A percentile compares a stretch with the other conserved stretches of the same genome.
Conservation (phyloP, 1,140 invertebrate genomes). For the Campoletis sonorensis region DNA sequence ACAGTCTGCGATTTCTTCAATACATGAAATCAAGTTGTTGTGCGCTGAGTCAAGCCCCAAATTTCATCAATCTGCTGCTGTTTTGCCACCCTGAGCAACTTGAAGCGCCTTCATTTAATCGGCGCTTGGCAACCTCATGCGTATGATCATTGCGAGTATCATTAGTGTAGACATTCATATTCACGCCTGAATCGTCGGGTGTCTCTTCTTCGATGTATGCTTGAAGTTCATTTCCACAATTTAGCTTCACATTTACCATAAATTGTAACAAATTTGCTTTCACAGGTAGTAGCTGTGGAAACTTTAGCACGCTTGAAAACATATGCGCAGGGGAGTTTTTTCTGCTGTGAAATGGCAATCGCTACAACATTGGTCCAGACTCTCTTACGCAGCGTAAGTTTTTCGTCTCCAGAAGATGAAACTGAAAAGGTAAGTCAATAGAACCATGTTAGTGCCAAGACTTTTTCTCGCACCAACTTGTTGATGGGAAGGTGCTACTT, state of each 20-base stretch:
- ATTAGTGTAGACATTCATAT: not conserved
- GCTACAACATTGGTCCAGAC: slow-evolving; percentile 8
- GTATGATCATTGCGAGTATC: slow-evolving; percentile 4
- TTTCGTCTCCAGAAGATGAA: not conserved
- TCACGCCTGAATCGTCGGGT: not conserved
- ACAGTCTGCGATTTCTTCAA: not conserved
- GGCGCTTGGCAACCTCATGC: not conserved
- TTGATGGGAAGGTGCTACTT: too few relatives aligned
- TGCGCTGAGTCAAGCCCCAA: not conserved
- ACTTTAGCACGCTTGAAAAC: not conserved
- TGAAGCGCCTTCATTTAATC: slow-evolving; percentile 14
- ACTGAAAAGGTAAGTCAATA: not conserved
- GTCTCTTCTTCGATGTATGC: not conserved
- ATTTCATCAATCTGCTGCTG: not conserved
- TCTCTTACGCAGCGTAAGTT: not conserved
- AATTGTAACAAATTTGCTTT: not conserved
- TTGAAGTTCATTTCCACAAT: not conserved
- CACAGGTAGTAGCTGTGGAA: not conserved
- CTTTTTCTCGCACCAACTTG: too few relatives aligned
- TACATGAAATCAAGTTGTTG: not conserved
- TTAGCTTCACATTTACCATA: not conserved
- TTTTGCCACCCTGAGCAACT: slow-evolving; percentile 7
- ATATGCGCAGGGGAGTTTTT: not conserved
- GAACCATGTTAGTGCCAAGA: too few relatives aligned
- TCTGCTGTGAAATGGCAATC: not conserved